Evolutionary conservation across 1,140 invertebrate genomes (phyloP).

Genomic region (Megathymus violae): DNA sequence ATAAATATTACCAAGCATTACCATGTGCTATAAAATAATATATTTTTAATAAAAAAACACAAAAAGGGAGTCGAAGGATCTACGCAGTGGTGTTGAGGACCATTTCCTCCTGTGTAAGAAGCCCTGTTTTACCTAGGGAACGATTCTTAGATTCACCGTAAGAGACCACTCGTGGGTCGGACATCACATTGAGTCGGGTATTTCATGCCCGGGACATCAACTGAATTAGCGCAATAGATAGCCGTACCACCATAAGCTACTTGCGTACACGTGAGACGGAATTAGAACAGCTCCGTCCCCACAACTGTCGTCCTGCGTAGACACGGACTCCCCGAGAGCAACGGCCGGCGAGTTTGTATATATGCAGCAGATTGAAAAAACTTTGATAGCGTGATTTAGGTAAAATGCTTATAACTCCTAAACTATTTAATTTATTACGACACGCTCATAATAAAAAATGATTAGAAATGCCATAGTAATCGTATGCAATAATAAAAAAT

Average conservation of each 20-base stretch:
- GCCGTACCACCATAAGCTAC: conserved; percentile 22
- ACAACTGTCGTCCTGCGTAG: conserved; percentile 47
- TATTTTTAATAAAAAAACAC: too few species aligned
- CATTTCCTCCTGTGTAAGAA: conserved; percentile 17
- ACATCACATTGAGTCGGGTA: too few species aligned
- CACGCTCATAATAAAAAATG: neutral
- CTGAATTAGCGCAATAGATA: conserved; percentile 17
- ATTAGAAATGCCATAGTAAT: neutral
- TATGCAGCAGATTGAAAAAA: conserved; percentile 40
- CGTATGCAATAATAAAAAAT: conserved; percentile 1
- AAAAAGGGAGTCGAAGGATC: conserved; percentile 48
- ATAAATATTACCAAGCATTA: too few species aligned
- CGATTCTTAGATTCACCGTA: neutral
- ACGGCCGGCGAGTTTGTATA: conserved; percentile 31
- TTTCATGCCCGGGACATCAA: too few species aligned
- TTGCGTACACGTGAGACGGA: conserved; percentile 15
- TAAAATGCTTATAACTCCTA: conserved; percentile 5
- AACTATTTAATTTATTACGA: neutral
- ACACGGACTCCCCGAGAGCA: conserved; percentile 46
- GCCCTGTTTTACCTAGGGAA: neutral
- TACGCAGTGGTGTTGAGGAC: conserved; percentile 46
- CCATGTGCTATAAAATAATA: too few species aligned
- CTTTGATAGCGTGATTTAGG: conserved; percentile 50
- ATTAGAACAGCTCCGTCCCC: conserved; percentile 36
- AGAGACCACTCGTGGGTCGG: conserved; percentile 1